phyloP scores from a whole-genome alignment of 2,888 invertebrate species.

The Macrosiphum euphorbiae region DNA sequence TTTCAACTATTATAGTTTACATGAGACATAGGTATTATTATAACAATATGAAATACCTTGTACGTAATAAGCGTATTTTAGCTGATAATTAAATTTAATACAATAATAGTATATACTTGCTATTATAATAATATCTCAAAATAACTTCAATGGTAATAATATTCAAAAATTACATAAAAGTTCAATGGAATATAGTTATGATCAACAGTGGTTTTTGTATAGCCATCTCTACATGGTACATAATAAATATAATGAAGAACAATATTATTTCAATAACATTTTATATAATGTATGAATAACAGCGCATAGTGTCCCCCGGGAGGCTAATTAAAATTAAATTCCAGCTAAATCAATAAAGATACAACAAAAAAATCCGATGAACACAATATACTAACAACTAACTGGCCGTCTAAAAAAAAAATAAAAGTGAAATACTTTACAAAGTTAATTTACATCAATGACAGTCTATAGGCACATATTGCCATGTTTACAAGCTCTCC shows the following conservation, averaged over 20 bases:
- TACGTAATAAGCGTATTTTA: not conserved
- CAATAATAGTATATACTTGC: not conserved
- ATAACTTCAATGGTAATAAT: not conserved
- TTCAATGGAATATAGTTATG: not conserved
- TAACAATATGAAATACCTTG: not conserved
- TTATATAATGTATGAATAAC: not conserved
- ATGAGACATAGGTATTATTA: too few relatives aligned
- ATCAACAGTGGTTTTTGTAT: not conserved
- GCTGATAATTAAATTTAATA: not conserved
- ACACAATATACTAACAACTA: not conserved
- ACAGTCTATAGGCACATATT: not conserved
- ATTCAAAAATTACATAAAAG: not conserved
- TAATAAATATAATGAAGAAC: not conserved
- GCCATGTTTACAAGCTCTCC: not conserved
- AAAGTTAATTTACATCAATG: not conserved
- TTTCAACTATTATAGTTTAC: not conserved
- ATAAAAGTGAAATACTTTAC: not conserved
- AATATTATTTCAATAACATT: not conserved
- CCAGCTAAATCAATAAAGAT: not conserved
- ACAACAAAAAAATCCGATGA: not conserved
- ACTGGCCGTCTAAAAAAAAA: too few relatives aligned
- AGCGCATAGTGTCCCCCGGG: not conserved
- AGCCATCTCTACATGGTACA: not conserved
- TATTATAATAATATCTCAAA: not conserved
- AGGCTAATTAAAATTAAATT: not conserved